Evolutionary conservation across 2,888 invertebrate species (phyloP).

Genomic region (Pharmacophagus antenor): DNA sequence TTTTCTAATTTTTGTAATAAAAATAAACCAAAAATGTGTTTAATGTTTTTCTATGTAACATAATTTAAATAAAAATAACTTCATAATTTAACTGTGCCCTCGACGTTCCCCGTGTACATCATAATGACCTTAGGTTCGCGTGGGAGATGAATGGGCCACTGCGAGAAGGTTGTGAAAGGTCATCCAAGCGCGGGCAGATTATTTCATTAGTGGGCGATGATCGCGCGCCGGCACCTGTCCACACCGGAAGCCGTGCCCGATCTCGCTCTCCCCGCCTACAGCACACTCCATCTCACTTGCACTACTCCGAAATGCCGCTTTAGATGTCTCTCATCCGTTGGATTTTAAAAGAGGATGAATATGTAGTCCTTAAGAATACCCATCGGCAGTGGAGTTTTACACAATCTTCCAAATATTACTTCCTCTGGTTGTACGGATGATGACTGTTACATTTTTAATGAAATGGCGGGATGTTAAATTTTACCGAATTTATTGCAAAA

Average conservation of each 20-base stretch:
- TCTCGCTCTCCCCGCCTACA: conserved; percentile 42
- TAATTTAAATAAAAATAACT: neutral
- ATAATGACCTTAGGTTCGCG: conserved; percentile 35
- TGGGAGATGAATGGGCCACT: conserved; percentile 42
- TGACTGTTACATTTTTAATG: neutral
- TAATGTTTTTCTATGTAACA: neutral
- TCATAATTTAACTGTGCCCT: conserved; percentile 4
- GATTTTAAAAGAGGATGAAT: conserved; percentile 36
- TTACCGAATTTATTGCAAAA: too few species aligned
- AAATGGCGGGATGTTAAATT: neutral
- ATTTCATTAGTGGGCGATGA: conserved; percentile 71
- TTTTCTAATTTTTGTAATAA: too few species aligned
- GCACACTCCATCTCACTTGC: conserved; percentile 22
- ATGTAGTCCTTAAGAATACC: conserved; percentile 39
- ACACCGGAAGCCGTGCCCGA: conserved; percentile 68
- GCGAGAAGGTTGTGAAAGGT: conserved; percentile 72
- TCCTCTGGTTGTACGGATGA: neutral
- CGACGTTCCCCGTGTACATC: neutral
- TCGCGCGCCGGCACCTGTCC: conserved; percentile 67
- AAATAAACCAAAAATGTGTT: neutral
- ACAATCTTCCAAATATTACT: conserved; percentile 31
- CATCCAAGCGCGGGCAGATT: conserved; percentile 60
- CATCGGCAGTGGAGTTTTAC: conserved; percentile 47
- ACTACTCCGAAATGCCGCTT: conserved; percentile 14
- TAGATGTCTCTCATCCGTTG: conserved; percentile 23